Evolutionary conservation across 2,888 invertebrate species (phyloP).

Genomic region (Plebejus argus): DNA sequence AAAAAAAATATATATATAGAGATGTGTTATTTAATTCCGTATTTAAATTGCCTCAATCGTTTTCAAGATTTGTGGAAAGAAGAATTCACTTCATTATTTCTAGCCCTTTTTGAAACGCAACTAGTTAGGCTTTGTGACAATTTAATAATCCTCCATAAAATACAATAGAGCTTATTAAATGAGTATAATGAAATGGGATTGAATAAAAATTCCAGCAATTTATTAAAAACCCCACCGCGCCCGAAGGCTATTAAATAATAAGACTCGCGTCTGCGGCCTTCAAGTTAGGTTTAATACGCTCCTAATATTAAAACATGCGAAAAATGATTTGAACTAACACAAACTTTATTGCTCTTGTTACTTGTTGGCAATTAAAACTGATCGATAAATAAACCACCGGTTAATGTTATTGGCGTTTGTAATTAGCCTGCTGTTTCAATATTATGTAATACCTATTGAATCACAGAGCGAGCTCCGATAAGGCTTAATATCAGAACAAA

Average conservation of each 20-base stretch:
- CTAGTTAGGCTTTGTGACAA: not conserved
- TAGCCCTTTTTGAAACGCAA: not conserved
- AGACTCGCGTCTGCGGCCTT: slow-evolving; percentile 6
- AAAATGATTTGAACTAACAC: not conserved
- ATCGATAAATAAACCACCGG: not conserved
- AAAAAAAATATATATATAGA: no score
- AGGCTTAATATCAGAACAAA: not conserved
- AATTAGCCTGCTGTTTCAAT: not conserved
- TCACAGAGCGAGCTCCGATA: not conserved
- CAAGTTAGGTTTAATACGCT: not conserved
- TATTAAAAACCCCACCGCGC: not conserved
- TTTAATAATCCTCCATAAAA: slow-evolving; percentile 9
- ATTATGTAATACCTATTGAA: not conserved
- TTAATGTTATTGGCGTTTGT: not conserved
- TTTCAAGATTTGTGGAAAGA: not conserved
- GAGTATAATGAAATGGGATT: slow-evolving; percentile 8
- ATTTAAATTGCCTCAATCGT: not conserved
- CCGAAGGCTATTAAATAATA: slow-evolving; percentile 18
- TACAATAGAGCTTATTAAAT: slow-evolving; percentile 15
- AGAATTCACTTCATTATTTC: not conserved
- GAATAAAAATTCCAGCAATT: slow-evolving; percentile 11
- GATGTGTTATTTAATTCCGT: not conserved
- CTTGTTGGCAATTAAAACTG: not conserved
- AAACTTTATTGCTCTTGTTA: not conserved
- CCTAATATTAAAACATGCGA: not conserved